These are phyloP conservation scores for Habrosyne pyritoides DNA, from an alignment of 2,888 invertebrate species.

Conservation along the genomic window DNA sequence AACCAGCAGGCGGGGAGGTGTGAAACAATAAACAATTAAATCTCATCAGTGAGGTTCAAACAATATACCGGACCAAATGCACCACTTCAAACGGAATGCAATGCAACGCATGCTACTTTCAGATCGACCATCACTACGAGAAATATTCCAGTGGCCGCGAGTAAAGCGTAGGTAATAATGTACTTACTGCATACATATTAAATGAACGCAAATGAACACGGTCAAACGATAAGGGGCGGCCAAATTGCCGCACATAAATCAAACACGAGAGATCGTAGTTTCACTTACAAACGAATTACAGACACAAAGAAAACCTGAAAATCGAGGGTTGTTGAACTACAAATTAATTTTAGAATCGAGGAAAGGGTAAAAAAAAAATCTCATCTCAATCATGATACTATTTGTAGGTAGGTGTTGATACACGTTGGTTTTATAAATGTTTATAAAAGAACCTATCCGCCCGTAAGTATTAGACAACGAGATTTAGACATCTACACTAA, in stretches of 20 bases:
- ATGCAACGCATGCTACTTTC: conserved; percentile 22
- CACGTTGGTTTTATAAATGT: too few species aligned
- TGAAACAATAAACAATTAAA: conserved; percentile 64
- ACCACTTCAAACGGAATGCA: conserved; percentile 51
- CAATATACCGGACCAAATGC: conserved; percentile 43
- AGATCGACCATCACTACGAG: conserved; percentile 32
- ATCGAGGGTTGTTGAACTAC: conserved; percentile 39
- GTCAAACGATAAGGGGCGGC: conserved; percentile 51
- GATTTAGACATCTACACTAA: too few species aligned
- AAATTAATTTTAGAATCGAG: conserved; percentile 19
- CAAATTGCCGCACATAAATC: conserved; percentile 55
- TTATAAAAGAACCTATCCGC: too few species aligned
- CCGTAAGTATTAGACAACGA: too few species aligned
- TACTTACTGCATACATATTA: conserved; percentile 33
- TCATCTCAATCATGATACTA: neutral
- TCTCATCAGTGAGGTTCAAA: conserved; percentile 49
- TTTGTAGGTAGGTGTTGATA: too few species aligned
- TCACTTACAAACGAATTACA: conserved; percentile 36
- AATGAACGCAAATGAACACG: conserved; percentile 53
- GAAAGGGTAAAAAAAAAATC: conserved; percentile 3
- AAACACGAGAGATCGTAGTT: conserved; percentile 44
- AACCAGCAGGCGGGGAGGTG: conserved; percentile 40
- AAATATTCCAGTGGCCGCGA: conserved; percentile 37
- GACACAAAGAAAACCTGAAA: conserved; percentile 33
- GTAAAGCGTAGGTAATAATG: conserved; percentile 24